Evolutionary conservation across 2,797 vertebrate genomes (phyloP), one percentile per base, ranked within the genome.

Genomic region (Peromyscus attwateri): DNA sequence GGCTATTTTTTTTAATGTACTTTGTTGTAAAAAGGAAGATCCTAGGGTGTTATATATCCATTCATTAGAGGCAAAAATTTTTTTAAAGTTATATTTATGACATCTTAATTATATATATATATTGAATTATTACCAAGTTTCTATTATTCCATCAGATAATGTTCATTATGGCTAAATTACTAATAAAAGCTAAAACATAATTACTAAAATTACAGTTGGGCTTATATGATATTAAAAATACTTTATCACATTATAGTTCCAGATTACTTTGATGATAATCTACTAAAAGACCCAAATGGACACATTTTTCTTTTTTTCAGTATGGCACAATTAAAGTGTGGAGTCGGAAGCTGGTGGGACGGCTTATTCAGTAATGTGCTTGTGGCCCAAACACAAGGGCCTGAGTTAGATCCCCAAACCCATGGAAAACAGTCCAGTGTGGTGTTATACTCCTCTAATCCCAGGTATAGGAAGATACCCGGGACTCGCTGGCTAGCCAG

Each of bases 181-280:
- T 81, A 96, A 94, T 81, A 77, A 62, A 91, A 90, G 40, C 94
- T 97, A 95, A 84, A 95, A 92, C 34, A 21, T 93, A 96, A 79
- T 92, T 87, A 96, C 85, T 96, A 64, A 95, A 93, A 87, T 96
- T 89, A 82, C 11, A 76, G 10, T 95, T 92, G 81, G 10, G 37
- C 27, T 95, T 83, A 81, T 55, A 93, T 88, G 55, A 85, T 91
- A 84, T 94, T 89, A 34, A 93, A 93, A 83, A 75, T 13, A 14
- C 43, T 94, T 93, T 60, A n/a, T 84, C 43, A 89, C 77, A 87
- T 88, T 87, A 19, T 84, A 97, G 96, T 97, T 62, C 37, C 37
- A 97, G 92, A 91, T 95, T 96, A 71, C 76, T 97, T 98, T 96
- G 95, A 95, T 97, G 96, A 82, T 85, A 85, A 75, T n/a, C 11